These are phyloP conservation scores for Paratrypauchen microcephalus DNA, from an alignment of 2,797 vertebrate species.

Conservation along the genomic window DNA sequence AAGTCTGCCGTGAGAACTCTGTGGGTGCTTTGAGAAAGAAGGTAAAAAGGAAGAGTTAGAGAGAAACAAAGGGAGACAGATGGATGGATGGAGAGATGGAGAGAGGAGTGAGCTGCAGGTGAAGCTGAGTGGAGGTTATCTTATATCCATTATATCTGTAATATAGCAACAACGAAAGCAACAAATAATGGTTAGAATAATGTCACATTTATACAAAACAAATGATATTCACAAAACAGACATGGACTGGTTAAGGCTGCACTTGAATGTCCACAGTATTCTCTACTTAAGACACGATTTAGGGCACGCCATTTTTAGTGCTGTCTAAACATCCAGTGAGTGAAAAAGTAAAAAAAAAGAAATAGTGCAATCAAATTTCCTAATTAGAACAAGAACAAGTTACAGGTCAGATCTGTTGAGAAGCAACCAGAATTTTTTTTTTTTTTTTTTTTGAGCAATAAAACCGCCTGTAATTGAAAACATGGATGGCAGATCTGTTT, in stretches of 20 bases:
- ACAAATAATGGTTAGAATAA: background rate
- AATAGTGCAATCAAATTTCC: too few relatives aligned
- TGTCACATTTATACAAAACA: background rate
- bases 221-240: background rate
- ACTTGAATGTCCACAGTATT: background rate
- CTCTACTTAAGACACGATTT: too few relatives aligned
- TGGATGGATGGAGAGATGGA: conserved; percentile 8
- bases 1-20: conserved; percentile 39
- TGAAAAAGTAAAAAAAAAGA: too few relatives aligned
- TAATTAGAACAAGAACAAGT: too few relatives aligned
- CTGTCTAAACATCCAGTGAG: too few relatives aligned
- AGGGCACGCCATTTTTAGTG: too few relatives aligned
- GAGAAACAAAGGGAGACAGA: conserved; percentile 15
- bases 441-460: too few relatives aligned
- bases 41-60: conserved; percentile 13
- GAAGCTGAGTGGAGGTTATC: conserved; percentile 11
- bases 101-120: background rate
- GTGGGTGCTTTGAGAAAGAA: conserved; percentile 46
- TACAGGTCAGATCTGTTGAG: too few relatives aligned
- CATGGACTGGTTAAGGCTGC: too few relatives aligned
- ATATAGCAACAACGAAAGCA: background rate
- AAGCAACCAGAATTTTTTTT: too few relatives aligned
- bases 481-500: too few relatives aligned
- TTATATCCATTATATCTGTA: background rate
- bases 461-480: too few relatives aligned